These are phyloP conservation scores for Cacatua alba DNA, from an alignment of 2,113 vertebrate species.

Conservation along the genomic window DNA sequence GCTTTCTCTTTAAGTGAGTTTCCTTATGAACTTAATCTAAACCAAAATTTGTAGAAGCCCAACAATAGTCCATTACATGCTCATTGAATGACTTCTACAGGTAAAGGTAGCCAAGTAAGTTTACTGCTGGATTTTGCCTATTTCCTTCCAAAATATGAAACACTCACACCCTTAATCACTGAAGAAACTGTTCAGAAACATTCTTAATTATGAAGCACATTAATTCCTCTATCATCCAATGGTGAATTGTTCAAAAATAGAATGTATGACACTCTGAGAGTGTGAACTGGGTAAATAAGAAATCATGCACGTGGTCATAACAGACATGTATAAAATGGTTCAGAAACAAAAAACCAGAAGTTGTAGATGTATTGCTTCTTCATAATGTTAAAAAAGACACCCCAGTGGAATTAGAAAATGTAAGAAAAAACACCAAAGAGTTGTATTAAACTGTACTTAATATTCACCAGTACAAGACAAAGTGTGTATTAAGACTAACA, in stretches of 20 bases:
- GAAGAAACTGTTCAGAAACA: neutral
- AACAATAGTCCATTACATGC: neutral
- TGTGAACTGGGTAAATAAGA: neutral
- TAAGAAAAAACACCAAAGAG: neutral
- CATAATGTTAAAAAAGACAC: neutral
- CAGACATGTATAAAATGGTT: neutral
- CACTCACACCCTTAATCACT: neutral
- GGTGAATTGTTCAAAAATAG: neutral
- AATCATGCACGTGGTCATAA: neutral
- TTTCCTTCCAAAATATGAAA: neutral
- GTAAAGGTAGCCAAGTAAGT: neutral
- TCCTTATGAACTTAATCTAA: neutral
- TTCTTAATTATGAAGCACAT: neutral
- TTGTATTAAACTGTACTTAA: neutral
- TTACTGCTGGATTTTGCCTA: neutral
- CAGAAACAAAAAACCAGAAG: neutral
- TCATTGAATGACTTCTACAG: neutral
- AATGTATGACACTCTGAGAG: fast-evolving
- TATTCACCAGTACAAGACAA: neutral
- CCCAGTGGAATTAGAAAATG: neutral
- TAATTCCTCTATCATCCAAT: neutral
- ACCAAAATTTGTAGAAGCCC: neutral
- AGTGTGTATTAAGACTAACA: neutral
- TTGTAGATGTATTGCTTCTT: neutral
- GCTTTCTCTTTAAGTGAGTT: neutral